Conservation (phyloP, 2,888 invertebrate species). For the Aleiodes alternator region DNA sequence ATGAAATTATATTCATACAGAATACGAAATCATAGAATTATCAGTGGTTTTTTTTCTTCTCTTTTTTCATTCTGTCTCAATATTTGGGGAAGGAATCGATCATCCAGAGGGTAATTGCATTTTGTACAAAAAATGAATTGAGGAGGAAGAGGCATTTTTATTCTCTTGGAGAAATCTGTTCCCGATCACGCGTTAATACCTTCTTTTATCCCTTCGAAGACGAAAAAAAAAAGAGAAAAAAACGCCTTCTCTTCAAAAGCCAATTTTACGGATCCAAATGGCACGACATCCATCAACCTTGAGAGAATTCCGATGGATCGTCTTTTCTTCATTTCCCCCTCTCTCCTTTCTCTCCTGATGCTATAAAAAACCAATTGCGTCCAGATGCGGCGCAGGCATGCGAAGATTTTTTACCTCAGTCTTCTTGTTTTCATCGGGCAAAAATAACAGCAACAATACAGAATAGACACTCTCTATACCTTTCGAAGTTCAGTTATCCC, state of each 20-base stretch:
- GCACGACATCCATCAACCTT: constrained; percentile 44
- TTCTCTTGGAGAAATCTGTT: constrained; percentile 58
- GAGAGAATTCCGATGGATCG: constrained; percentile 21
- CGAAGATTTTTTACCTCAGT: not conserved
- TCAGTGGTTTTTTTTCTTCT: not conserved
- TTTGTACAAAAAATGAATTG: not conserved
- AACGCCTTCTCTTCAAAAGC: constrained; percentile 48
- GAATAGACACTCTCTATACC: too few species aligned
- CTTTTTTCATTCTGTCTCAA: not conserved
- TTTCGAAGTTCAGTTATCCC: too few species aligned
- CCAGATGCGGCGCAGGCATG: not conserved
- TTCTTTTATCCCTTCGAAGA: constrained; percentile 1
- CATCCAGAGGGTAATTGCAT: constrained; percentile 44
- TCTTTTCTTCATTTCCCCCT: constrained; percentile 39
- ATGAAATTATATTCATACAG: constrained; percentile 8
- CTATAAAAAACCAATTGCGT: not conserved
- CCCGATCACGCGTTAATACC: constrained; percentile 55
- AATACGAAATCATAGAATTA: not conserved
- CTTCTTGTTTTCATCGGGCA: not conserved
- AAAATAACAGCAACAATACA: constrained; percentile 5
- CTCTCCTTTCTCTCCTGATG: not conserved
- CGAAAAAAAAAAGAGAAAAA: not conserved
- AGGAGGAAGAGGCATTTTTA: not conserved
- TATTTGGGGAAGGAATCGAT: constrained; percentile 29
- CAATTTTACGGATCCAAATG: constrained; percentile 48